phyloP scores from a whole-genome alignment of 2,797 vertebrate genomes.

The Gallinago nigripennis region DNA sequence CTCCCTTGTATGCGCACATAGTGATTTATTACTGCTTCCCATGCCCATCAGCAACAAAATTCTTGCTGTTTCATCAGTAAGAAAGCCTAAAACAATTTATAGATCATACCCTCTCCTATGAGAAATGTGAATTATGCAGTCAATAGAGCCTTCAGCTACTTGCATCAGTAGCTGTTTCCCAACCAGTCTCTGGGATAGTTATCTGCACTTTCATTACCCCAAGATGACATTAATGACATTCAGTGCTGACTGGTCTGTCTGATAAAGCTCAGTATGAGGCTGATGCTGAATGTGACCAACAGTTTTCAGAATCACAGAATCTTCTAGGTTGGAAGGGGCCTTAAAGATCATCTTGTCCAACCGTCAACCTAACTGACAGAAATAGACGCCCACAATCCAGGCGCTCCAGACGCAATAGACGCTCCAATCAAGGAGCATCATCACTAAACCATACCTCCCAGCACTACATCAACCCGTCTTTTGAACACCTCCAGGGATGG shows the following conservation, averaged over 20 bases:
- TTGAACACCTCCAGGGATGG: too few relatives aligned
- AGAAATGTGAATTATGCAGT: conserved; percentile 2
- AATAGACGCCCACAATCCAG: too few relatives aligned
- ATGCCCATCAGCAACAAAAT: conserved; percentile 24
- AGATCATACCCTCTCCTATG: background rate
- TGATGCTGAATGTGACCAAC: background rate
- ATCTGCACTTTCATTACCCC: conserved; percentile 25
- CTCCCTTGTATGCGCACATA: background rate
- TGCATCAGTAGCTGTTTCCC: background rate
- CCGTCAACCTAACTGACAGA: too few relatives aligned
- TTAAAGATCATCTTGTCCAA: too few relatives aligned
- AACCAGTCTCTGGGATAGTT: background rate
- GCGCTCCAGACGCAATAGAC: too few relatives aligned
- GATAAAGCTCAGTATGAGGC: conserved; percentile 15
- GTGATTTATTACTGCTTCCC: conserved; percentile 5
- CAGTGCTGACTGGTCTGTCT: conserved; percentile 2
- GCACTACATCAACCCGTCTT: too few relatives aligned
- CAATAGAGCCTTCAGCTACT: conserved; percentile 18
- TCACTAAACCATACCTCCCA: too few relatives aligned
- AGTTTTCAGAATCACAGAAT: background rate
- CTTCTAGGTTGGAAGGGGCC: too few relatives aligned
- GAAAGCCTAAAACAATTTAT: conserved; percentile 20
- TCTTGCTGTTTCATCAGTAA: conserved; percentile 43
- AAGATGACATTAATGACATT: conserved; percentile 27
- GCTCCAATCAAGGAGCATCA: too few relatives aligned